Percentiles rank a stretch among this genome's conserved stretches.
Evolutionary conservation across 2,797 vertebrate genomes (phyloP).

Genomic region (Tinamus major): DNA sequence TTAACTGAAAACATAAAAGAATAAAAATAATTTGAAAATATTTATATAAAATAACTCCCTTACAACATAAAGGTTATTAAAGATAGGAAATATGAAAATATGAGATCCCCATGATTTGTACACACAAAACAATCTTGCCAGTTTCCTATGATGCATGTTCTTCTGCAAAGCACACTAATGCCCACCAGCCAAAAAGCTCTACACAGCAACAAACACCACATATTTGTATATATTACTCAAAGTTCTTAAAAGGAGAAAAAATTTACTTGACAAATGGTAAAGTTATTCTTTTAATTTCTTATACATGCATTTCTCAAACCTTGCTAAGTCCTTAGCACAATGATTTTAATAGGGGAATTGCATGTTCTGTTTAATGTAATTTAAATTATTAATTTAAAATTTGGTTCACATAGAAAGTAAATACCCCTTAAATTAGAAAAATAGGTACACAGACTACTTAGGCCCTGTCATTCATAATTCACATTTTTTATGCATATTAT

Average conservation of each 20-base stretch:
- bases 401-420: neutral
- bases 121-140: neutral
- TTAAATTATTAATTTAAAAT: neutral
- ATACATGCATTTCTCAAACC: neutral
- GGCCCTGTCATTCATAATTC: neutral
- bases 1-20: neutral
- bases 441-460: neutral
- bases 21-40: neutral
- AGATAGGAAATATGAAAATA: neutral
- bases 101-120: neutral
- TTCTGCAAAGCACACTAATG: neutral
- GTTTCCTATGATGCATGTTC: neutral
- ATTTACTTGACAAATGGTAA: neutral
- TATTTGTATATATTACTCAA: neutral
- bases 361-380: neutral
- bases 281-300: neutral
- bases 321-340: neutral
- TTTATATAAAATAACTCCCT: neutral
- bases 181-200: neutral
- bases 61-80: neutral
- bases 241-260: neutral
- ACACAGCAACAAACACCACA: neutral
- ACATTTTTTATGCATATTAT: neutral
- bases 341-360: neutral
- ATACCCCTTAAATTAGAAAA: neutral